phyloP scores from a whole-genome alignment of 2,888 invertebrate genomes.

The Tipula helvola region DNA sequence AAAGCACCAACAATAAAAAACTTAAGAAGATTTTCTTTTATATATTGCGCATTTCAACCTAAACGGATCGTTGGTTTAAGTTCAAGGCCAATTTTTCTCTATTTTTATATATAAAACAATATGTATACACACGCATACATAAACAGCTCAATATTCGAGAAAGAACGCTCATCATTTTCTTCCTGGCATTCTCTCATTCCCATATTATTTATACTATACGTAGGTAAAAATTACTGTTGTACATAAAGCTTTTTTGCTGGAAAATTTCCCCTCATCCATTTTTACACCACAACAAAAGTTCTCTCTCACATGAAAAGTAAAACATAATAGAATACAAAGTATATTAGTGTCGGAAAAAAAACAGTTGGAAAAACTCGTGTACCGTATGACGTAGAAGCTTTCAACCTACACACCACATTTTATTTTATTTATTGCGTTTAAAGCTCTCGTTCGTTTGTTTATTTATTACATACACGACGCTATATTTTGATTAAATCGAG shows the following conservation, averaged over 20 bases:
- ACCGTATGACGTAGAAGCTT: neutral
- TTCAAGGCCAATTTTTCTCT: neutral
- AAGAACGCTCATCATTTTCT: neutral
- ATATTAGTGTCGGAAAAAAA: neutral
- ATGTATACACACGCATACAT: neutral
- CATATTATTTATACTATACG: neutral
- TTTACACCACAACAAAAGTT: neutral
- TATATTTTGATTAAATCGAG: neutral
- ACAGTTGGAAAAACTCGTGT: neutral
- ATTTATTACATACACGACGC: neutral
- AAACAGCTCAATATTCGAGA: neutral
- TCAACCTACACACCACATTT: neutral
- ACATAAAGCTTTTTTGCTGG: neutral
- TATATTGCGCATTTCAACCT: neutral
- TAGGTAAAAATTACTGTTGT: neutral
- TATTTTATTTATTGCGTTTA: neutral
- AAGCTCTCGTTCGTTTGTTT: neutral
- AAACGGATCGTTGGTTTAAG: neutral
- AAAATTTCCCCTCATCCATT: neutral
- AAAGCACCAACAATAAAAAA: neutral
- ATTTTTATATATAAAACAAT: neutral
- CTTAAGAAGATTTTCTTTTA: neutral
- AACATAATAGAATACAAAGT: neutral
- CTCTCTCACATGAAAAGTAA: neutral
- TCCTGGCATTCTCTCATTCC: neutral